Conservation (phyloP, 2,113 vertebrate species). For the Himantopus leucocephalus region DNA sequence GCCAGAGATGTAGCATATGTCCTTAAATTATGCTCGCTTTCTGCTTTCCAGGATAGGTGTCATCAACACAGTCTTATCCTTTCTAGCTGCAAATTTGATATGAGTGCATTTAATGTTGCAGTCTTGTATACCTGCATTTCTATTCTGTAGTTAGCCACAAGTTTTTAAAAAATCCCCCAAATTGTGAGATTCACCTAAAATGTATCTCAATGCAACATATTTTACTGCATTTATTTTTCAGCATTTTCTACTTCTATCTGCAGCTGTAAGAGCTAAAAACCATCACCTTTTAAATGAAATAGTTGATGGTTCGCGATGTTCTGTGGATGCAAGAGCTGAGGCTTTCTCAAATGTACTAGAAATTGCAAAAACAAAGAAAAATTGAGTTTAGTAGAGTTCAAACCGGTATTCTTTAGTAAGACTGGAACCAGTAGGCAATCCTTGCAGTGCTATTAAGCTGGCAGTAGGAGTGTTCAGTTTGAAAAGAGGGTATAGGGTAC, state of each 20-base stretch:
- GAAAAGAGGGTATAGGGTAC: not conserved
- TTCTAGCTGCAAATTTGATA: not conserved
- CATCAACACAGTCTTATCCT: not conserved
- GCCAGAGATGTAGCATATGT: not conserved
- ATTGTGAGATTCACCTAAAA: not conserved
- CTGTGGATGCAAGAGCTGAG: not conserved
- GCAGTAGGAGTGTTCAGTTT: not conserved
- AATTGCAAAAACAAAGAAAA: not conserved
- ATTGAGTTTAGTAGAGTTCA: not conserved
- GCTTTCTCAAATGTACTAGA: not conserved
- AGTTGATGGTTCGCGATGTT: not conserved
- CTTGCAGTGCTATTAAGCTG: not conserved
- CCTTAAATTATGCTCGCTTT: not conserved
- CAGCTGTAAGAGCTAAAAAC: not conserved
- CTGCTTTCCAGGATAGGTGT: not conserved
- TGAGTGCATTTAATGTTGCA: not conserved
- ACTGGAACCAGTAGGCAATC: not conserved
- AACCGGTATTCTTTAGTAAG: not conserved
- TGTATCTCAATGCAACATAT: not conserved
- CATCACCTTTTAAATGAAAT: not conserved
- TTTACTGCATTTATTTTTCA: not conserved
- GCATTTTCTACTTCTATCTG: not conserved
- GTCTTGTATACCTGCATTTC: not conserved
- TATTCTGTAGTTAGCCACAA: not conserved
- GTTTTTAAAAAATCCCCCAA: not conserved